These are phyloP conservation scores for Sebastes flavidus DNA, from an alignment of 2,797 vertebrate species.

Conservation along the genomic window DNA sequence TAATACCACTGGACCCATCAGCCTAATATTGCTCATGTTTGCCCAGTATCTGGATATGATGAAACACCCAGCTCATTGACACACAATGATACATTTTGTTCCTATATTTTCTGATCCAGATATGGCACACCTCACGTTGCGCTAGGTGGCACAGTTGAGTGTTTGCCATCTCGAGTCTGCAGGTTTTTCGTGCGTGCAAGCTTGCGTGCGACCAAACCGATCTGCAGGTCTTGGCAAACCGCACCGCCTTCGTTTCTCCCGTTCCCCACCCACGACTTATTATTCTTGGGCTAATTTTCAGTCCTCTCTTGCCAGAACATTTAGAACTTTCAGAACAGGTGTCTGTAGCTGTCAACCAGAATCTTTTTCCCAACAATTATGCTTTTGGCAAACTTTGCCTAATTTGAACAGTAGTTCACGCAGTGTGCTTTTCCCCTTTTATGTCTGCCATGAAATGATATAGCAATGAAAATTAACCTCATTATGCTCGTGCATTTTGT, in stretches of 20 bases:
- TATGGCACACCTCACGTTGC: neutral
- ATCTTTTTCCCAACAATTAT: neutral
- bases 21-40: neutral
- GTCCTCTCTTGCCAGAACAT: neutral
- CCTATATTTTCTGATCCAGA: constrained; percentile 75
- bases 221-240: neutral
- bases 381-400: neutral
- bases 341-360: neutral
- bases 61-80: constrained; percentile 76
- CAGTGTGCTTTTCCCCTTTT: too few species aligned
- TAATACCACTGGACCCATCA: neutral
- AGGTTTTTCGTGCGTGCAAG: neutral
- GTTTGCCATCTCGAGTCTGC: neutral
- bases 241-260: too few species aligned
- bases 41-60: constrained; percentile 67
- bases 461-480: too few species aligned
- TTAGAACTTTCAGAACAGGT: neutral
- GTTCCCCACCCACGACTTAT: neutral
- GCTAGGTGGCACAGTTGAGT: neutral
- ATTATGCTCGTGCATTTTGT: too few species aligned
- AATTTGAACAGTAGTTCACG: neutral
- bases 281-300: neutral
- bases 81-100: constrained; percentile 72
- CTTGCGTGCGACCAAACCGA: neutral
- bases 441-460: neutral